Percentiles rank a stretch among this genome's conserved stretches.
These are phyloP conservation scores for Cyanoramphus novaezelandiae DNA, from an alignment of 2,113 vertebrate genomes.

Conservation along the genomic window DNA sequence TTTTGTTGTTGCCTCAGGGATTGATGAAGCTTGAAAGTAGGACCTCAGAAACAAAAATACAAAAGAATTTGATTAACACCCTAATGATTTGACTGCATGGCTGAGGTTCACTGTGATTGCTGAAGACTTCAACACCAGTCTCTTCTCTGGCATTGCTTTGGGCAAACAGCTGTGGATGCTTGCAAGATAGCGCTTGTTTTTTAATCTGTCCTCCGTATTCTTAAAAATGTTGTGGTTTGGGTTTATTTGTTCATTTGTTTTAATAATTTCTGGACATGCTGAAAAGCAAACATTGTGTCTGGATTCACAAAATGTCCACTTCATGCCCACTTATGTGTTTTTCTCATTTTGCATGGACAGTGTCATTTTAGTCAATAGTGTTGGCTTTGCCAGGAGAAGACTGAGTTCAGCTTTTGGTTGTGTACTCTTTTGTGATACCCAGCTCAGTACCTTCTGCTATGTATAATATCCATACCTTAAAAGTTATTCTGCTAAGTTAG, in stretches of 20 bases:
- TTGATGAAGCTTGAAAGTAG: not conserved
- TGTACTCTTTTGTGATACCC: not conserved
- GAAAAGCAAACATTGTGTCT: not conserved
- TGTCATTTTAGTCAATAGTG: not conserved
- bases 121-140: not conserved
- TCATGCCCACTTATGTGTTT: not conserved
- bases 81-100: not conserved
- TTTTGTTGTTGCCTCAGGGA: not conserved
- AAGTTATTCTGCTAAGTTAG: not conserved
- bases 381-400: not conserved
- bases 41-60: not conserved
- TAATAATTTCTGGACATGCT: not conserved
- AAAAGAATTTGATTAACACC: not conserved
- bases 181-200: not conserved
- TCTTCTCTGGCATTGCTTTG: not conserved
- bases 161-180: not conserved
- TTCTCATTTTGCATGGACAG: not conserved
- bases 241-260: not conserved
- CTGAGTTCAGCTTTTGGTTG: not conserved
- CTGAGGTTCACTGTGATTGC: not conserved
- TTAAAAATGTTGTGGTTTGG: not conserved
- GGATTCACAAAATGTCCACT: not conserved
- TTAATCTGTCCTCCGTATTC: not conserved
- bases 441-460: not conserved
- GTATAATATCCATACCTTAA: not conserved